Conservation (phyloP, 2,888 invertebrate genomes). For the Monochamus alternatus region DNA sequence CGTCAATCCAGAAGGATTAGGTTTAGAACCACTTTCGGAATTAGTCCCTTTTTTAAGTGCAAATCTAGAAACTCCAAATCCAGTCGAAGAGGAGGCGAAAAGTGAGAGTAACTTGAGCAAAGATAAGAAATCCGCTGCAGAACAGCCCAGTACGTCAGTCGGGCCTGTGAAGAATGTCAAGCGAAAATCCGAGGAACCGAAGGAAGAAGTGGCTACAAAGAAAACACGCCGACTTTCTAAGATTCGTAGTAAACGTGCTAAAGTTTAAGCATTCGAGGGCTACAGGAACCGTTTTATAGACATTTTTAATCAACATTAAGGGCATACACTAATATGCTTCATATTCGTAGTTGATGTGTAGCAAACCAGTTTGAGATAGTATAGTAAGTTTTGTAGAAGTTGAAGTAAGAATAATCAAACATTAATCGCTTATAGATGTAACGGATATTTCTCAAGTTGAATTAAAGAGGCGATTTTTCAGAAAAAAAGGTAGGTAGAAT, state of each 20-base stretch:
- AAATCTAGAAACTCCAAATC: conserved; percentile 27
- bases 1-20: conserved; percentile 72
- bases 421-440: conserved; percentile 47
- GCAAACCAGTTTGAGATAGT: conserved; percentile 54
- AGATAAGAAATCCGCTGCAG: conserved; percentile 37
- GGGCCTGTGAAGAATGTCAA: conserved; percentile 54
- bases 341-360: conserved; percentile 57
- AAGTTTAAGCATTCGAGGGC: conserved; percentile 54
- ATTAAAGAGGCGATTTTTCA: neutral
- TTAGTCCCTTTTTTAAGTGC: conserved; percentile 1
- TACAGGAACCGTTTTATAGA: conserved; percentile 25
- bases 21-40: conserved; percentile 44
- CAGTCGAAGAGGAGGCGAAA: conserved; percentile 41
- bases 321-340: conserved; percentile 54
- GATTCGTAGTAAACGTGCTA: conserved; percentile 63
- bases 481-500: neutral
- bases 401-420: conserved; percentile 47
- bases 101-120: conserved; percentile 7
- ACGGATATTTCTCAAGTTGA: conserved; percentile 25
- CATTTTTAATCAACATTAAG: conserved; percentile 34
- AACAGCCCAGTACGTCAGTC: conserved; percentile 46
- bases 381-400: conserved; percentile 49
- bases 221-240: conserved; percentile 63
- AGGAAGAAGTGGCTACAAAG: conserved; percentile 56
- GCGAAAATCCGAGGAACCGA: conserved; percentile 63